Evolutionary conservation across 2,113 vertebrate genomes (phyloP).

Genomic region (Varanus salvator): DNA sequence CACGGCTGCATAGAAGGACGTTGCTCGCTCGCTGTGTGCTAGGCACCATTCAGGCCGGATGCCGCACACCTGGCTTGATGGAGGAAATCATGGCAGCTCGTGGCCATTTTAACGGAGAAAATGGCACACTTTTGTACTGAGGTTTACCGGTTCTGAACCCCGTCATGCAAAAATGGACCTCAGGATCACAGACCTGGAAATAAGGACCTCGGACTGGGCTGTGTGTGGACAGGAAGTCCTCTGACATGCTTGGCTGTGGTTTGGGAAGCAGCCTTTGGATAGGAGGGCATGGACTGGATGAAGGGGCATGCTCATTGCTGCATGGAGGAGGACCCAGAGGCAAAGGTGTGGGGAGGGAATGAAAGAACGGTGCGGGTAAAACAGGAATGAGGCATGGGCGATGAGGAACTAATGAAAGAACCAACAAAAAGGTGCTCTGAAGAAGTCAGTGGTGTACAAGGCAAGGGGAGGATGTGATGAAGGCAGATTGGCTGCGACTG

Average conservation of each 20-base stretch:
- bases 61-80: background rate
- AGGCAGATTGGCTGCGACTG: no score
- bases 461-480: background rate
- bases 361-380: background rate
- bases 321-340: background rate
- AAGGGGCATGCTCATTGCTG: no score
- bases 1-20: background rate
- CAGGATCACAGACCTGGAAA: background rate
- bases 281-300: no score
- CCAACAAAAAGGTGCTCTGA: background rate
- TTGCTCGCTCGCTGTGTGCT: background rate
- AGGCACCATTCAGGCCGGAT: background rate
- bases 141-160: no score
- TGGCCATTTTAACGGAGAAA: background rate
- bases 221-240: no score
- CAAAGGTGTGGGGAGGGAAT: no score
- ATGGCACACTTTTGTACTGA: background rate
- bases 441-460: no score
- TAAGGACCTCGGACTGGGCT: background rate
- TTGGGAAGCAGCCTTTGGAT: background rate
- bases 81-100: background rate
- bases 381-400: background rate
- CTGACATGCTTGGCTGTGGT: background rate
- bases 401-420: background rate
- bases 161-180: no score